Percentiles rank a stretch among this genome's conserved stretches.
These are phyloP conservation scores for Trichoplusia ni DNA, from an alignment of 1,140 invertebrate genomes.

Conservation along the genomic window DNA sequence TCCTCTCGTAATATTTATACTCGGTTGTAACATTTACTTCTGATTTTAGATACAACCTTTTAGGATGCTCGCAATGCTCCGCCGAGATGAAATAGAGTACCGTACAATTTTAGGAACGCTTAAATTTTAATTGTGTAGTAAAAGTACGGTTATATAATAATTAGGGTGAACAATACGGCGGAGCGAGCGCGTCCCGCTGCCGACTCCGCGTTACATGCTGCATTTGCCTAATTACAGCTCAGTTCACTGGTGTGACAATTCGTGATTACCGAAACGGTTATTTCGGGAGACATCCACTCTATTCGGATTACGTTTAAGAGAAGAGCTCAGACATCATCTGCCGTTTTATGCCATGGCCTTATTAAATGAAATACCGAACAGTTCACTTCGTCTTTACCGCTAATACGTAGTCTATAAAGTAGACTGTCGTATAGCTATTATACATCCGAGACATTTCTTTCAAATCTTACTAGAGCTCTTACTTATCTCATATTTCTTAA, in stretches of 20 bases:
- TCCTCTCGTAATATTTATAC: slow-evolving; percentile 7
- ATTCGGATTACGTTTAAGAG: slow-evolving; percentile 48
- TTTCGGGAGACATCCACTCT: slow-evolving; percentile 55
- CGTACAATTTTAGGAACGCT: slow-evolving; percentile 75
- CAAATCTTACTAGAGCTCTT: slow-evolving; percentile 45
- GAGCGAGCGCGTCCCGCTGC: slow-evolving; percentile 44
- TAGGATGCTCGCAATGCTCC: slow-evolving; percentile 57
- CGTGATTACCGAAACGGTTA: slow-evolving; percentile 70
- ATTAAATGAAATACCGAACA: slow-evolving; percentile 44
- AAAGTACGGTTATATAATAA: slow-evolving; percentile 80
- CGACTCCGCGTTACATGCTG: slow-evolving; percentile 69
- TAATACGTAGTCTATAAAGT: slow-evolving; percentile 36
- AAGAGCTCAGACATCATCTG: slow-evolving; percentile 42
- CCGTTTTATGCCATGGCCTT: slow-evolving; percentile 36
- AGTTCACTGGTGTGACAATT: slow-evolving; percentile 73
- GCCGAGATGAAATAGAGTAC: slow-evolving; percentile 68
- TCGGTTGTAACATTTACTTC: slow-evolving; percentile 37
- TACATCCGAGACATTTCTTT: slow-evolving; percentile 35
- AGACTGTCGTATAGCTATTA: slow-evolving; percentile 32
- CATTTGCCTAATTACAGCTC: slow-evolving; percentile 78
- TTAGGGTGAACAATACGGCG: slow-evolving; percentile 72
- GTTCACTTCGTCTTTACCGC: slow-evolving; percentile 20
- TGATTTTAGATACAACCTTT: slow-evolving; percentile 55
- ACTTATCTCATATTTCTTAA: slow-evolving; percentile 66
- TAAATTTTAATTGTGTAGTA: slow-evolving; percentile 81